Base-by-base conservation (phyloP, 2,888 invertebrate species). In the Zaprionus bogoriensis region DNA sequence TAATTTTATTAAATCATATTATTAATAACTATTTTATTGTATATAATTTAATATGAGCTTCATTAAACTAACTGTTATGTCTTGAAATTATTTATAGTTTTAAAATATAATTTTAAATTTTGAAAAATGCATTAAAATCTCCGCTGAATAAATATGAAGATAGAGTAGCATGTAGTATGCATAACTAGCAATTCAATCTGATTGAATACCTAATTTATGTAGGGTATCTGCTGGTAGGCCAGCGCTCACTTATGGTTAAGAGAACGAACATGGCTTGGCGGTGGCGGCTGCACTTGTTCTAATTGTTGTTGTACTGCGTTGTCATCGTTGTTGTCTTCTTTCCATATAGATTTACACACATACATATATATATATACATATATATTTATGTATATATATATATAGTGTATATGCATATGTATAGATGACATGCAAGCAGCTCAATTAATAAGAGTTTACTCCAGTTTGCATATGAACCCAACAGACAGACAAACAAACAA, bases 381-480 rank as follows among this genome's bases (percentile, higher is more conserved):
- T 20, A 6, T 9, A 9, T 27, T 32, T 19, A 12, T 48, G 23
- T 50, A 7, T 30, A 5, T 25, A 14, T 51, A n/a, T 25, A 14
- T 39, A 27, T 41, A 22, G 14, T 25, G 12, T 39, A 27, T 41
- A 22, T 54, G 23, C 30, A 23, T 46, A 10, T 54, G 48, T 46
- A 10, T 20, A 17, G 4, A 45, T 32, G 39, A 52, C 41, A 42
- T 62, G 27, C 60, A 52, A n/a, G 42, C 44, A 47, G 74, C 52
- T 67, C 66, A 80, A 80, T 78, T 78, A 80, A 80, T 80, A 74
- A 80, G 64, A 80, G 63, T 79, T 80, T 79, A 80, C 77, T 77
- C 67, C 74, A 74, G 74, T 77, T 77, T 73, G 67, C 73, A 73
- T 61, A 57, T n/a, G n/a, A n/a, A n/a, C n/a, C n/a, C n/a, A n/a